phyloP scores from a whole-genome alignment of 2,797 vertebrate genomes.

The Philypnodon macrostomus region DNA sequence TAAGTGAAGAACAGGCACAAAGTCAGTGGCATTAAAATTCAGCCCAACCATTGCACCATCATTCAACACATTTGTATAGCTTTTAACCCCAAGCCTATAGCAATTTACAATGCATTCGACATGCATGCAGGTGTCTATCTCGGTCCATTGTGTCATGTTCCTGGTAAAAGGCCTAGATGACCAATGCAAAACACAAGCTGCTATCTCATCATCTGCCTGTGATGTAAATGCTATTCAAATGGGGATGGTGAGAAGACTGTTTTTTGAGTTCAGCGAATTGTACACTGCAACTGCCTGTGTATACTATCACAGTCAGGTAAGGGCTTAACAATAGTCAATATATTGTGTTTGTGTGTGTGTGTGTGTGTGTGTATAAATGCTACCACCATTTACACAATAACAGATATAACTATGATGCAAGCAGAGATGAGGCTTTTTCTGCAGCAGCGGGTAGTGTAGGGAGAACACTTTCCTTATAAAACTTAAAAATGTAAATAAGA shows the following conservation, averaged over 20 bases:
- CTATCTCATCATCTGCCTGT: constrained; percentile 1
- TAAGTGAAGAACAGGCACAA: constrained; percentile 26
- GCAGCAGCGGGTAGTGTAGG: too few species aligned
- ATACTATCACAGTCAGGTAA: background rate
- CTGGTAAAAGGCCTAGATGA: background rate
- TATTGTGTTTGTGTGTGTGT: background rate
- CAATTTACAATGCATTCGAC: too few species aligned
- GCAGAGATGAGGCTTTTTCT: too few species aligned
- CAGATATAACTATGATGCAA: too few species aligned
- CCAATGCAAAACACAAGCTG: constrained; percentile 20
- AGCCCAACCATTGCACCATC: constrained; percentile 67
- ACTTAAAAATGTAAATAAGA: too few species aligned
- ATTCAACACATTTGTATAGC: constrained; percentile 66
- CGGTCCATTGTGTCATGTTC: too few species aligned
- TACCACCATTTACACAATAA: too few species aligned
- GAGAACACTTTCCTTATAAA: too few species aligned
- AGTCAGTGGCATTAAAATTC: constrained; percentile 78
- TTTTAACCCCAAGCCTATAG: too few species aligned
- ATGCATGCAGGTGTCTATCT: too few species aligned
- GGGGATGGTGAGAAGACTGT: background rate
- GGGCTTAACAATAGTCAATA: too few species aligned
- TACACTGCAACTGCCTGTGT: background rate
- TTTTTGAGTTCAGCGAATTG: background rate
- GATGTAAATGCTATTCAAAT: constrained; percentile 73
- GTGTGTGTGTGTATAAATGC: too few species aligned